Evolutionary conservation across 2,113 vertebrate genomes (phyloP), one percentile per base, ranked within the genome.

Genomic region (Oenanthe melanoleuca): DNA sequence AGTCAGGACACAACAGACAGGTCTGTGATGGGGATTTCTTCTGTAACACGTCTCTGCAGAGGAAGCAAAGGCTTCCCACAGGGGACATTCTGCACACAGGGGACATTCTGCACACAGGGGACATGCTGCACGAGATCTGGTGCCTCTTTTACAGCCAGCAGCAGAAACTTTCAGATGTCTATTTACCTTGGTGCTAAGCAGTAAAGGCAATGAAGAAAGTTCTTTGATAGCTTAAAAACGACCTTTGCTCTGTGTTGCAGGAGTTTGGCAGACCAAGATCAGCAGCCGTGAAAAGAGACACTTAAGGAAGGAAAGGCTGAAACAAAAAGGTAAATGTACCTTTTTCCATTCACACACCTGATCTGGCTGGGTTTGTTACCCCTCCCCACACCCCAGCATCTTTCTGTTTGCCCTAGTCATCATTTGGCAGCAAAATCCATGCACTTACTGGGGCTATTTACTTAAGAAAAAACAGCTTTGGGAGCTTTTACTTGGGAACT

Each of bases 181-280:
- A 1, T 69, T 77, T 84, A 45, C 33, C 37, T 87, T 55, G 33
- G 3, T 74, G 56, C 42, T 91, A 63, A 52, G 75, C 26, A 64
- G 40, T 44, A 52, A 77, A 38, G 19, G 19, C 80, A 79, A 44
- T 50, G 65, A 57, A 81, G 53, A 33, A 79, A 79, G 57, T 65
- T 88, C 72, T 69, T 92, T 49, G 25, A 53, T 79, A 25, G 37
- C 73, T 81, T 57, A 28, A 79, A 87, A 33, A 37, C 61, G 37
- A 71, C 55, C 81, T 94, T 86, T 90, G 34, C 50, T 92, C 69
- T 87, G 28, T 93, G 45, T 94, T 96, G 42, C 21, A 97, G 96
- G 96, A 38, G 81, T 95, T 50, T 97, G 97, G 97, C 96, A 97
- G 79, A 97, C 92, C 60, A 97, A 97, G 94, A 97, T 97, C 92